Conservation (phyloP, 2,888 invertebrate genomes). For the Caenorhabditis sulstoni region DNA sequence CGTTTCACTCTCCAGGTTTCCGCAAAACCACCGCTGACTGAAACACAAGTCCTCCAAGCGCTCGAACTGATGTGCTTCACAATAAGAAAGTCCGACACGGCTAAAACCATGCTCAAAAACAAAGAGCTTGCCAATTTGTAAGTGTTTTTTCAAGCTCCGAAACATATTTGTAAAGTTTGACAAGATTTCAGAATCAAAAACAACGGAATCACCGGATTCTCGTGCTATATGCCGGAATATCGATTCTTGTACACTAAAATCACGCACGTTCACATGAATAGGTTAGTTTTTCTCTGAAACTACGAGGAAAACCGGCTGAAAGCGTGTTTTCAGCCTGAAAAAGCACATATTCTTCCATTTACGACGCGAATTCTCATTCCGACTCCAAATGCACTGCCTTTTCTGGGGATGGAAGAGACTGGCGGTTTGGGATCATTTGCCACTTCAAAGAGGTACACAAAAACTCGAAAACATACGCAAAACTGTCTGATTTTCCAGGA, state of each 20-base stretch:
- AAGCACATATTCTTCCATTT: conserved; percentile 7
- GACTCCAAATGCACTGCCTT: conserved; percentile 21
- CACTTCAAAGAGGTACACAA: no score
- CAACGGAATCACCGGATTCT: conserved; percentile 40
- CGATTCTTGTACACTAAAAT: neutral
- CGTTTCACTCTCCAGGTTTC: no score
- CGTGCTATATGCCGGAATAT: conserved; percentile 14
- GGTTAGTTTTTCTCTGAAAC: conserved; percentile 16
- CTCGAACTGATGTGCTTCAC: neutral
- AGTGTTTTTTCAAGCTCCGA: neutral
- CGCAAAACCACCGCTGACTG: neutral
- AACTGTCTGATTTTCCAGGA: no score
- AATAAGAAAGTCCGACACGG: conserved; percentile 2
- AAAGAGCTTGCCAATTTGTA: conserved; percentile 1
- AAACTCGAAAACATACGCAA: no score
- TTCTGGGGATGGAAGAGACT: conserved; percentile 25
- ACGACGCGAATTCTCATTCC: conserved; percentile 23
- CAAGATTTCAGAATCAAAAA: conserved; percentile 15
- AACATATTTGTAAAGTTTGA: neutral
- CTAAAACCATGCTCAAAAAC: neutral
- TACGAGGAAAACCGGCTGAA: no score
- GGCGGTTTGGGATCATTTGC: neutral
- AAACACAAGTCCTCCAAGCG: neutral
- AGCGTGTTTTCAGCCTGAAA: conserved; percentile 15
- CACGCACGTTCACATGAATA: neutral